phyloP scores from a whole-genome alignment of 2,888 invertebrate species.

The Cactoblastis cactorum region DNA sequence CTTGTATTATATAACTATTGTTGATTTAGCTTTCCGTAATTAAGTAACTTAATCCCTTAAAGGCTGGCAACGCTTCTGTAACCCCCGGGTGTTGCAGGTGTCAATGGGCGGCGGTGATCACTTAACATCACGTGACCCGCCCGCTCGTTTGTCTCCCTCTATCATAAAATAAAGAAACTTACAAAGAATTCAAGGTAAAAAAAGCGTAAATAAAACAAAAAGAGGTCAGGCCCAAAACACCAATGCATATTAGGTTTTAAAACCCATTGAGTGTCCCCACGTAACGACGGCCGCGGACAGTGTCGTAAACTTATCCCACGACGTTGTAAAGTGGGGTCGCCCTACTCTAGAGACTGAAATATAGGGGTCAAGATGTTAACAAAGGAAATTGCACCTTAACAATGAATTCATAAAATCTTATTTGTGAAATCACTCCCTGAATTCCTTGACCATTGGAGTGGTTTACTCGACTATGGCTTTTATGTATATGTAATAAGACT shows the following conservation, averaged over 20 bases:
- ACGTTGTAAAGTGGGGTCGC: constrained; percentile 28
- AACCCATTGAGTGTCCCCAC: constrained; percentile 14
- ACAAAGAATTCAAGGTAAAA: too few relatives aligned
- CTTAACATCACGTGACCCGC: too few relatives aligned
- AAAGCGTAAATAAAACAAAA: background rate
- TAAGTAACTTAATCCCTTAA: too few relatives aligned
- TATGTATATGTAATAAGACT: background rate
- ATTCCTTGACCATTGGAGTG: background rate
- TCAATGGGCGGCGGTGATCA: too few relatives aligned
- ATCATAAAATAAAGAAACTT: too few relatives aligned
- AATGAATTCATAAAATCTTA: constrained; percentile 6
- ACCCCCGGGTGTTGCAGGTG: too few relatives aligned
- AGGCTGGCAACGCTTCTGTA: too few relatives aligned
- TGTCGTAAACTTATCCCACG: constrained; percentile 28
- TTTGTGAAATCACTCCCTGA: background rate
- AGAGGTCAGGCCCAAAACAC: background rate
- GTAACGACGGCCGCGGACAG: constrained; percentile 12
- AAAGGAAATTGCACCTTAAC: constrained; percentile 1
- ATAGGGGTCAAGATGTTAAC: background rate
- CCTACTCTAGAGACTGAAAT: constrained; percentile 15
- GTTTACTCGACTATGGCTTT: background rate
- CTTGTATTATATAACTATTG: too few relatives aligned
- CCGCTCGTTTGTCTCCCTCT: too few relatives aligned
- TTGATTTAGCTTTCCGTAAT: too few relatives aligned
- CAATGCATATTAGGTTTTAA: constrained; percentile 15